Evolutionary conservation across 2,888 invertebrate species (phyloP).

Genomic region (Caenorhabditis afra): DNA sequence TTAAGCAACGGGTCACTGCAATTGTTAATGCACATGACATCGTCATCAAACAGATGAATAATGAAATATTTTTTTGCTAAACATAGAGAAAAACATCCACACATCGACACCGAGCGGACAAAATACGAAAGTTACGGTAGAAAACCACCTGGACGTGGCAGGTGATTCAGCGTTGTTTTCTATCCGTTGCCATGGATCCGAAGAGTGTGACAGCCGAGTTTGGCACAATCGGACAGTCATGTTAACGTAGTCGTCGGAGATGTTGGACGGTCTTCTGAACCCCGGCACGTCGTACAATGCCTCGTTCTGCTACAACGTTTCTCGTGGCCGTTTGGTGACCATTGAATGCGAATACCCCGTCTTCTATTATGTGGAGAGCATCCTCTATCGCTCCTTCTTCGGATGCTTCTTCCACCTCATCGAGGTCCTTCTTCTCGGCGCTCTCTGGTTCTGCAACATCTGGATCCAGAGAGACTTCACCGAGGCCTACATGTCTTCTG

Average conservation of each 20-base stretch:
- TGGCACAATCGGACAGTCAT: not conserved
- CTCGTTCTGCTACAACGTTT: conserved; percentile 56
- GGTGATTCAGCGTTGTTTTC: not conserved
- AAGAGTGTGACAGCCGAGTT: not conserved
- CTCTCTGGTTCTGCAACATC: conserved; percentile 63
- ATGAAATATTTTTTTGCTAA: not conserved
- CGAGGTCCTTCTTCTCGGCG: conserved; percentile 47
- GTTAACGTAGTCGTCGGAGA: not conserved
- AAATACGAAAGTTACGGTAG: not conserved
- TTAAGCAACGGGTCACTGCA: conserved; percentile 19
- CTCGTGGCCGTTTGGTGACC: conserved; percentile 45
- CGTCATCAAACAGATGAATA: not conserved
- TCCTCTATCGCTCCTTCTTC: conserved; percentile 55
- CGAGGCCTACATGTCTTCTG: conserved; percentile 55
- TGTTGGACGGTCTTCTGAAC: conserved; percentile 39
- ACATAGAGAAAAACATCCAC: not conserved
- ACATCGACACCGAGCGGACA: too few species aligned
- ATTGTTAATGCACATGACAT: conserved; percentile 27
- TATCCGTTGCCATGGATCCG: not conserved
- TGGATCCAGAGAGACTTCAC: conserved; percentile 61
- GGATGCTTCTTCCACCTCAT: conserved; percentile 58
- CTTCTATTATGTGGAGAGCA: conserved; percentile 37
- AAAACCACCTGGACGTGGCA: not conserved
- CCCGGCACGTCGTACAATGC: conserved; percentile 40
- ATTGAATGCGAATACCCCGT: conserved; percentile 55